A percentile compares a stretch with the other conserved stretches of the same genome.
These are phyloP conservation scores for Actinemys pallida DNA, from an alignment of 2,113 vertebrate genomes.

Conservation along the genomic window DNA sequence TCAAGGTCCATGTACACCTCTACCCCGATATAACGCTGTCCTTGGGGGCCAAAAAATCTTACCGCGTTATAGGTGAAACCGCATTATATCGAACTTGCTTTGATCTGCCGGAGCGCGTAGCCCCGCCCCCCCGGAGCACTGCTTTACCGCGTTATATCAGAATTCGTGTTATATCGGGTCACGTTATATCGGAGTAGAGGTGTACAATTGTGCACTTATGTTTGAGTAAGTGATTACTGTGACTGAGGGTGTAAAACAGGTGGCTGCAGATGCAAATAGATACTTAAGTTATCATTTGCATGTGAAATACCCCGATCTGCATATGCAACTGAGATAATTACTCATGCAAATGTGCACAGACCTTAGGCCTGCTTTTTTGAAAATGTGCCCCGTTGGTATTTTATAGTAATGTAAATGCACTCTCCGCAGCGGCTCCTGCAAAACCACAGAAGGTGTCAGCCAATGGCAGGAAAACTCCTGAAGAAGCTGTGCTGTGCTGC, in stretches of 20 bases:
- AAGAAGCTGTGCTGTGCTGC: background rate
- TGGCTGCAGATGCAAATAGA: fast-evolving
- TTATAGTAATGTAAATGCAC: constrained; percentile 60
- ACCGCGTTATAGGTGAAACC: too few species aligned
- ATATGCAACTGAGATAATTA: background rate
- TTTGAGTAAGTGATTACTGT: background rate
- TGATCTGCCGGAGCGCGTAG: too few species aligned
- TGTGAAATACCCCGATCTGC: background rate
- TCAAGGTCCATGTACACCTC: background rate
- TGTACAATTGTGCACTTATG: background rate
- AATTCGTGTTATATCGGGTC: too few species aligned
- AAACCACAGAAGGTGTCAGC: constrained; percentile 64
- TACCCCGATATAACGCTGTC: too few species aligned
- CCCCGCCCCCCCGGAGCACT: too few species aligned
- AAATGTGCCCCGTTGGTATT: background rate
- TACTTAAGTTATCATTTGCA: background rate
- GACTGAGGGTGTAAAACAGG: background rate
- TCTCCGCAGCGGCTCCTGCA: constrained; percentile 60
- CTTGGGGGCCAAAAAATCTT: too few species aligned
- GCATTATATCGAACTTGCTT: too few species aligned
- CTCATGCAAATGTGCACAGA: background rate
- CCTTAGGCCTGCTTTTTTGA: constrained; percentile 31
- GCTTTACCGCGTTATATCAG: too few species aligned
- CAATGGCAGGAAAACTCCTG: background rate
- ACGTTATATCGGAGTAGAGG: too few species aligned